A percentile compares a stretch with the other conserved stretches of the same genome.
phyloP scores from a whole-genome alignment of 1,140 invertebrate genomes.

The Zophobas atratus region DNA sequence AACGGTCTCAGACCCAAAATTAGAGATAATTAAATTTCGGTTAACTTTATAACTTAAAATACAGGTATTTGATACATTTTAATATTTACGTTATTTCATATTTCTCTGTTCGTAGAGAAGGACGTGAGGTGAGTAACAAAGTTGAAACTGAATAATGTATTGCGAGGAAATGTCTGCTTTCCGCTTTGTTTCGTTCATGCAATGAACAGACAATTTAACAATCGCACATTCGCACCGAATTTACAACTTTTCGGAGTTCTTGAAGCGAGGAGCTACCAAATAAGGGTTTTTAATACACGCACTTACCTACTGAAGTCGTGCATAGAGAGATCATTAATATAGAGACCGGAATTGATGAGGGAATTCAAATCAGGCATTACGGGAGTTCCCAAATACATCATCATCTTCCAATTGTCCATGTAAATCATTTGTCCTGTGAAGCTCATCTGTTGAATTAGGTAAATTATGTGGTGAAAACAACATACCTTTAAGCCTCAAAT shows the following conservation, averaged over 20 bases:
- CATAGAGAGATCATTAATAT: constrained; percentile 98
- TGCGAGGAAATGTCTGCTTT: too few species aligned
- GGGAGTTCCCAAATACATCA: constrained; percentile 96
- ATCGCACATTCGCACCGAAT: background rate
- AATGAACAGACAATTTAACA: too few species aligned
- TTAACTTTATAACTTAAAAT: too few species aligned
- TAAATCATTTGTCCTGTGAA: constrained; percentile 95
- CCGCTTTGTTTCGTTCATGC: too few species aligned
- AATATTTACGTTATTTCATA: too few species aligned
- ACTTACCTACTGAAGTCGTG: constrained; percentile 94
- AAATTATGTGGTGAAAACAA: constrained; percentile 18
- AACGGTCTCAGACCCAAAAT: too few species aligned
- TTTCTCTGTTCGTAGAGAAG: too few species aligned
- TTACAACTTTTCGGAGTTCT: background rate
- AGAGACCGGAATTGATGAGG: constrained; percentile 90
- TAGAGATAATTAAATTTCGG: too few species aligned
- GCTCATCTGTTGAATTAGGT: constrained; percentile 6
- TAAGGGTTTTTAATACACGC: background rate
- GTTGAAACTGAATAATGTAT: too few species aligned
- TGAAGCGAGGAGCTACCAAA: background rate
- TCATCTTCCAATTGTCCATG: constrained; percentile 97
- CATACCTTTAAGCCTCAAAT: constrained; percentile 86
- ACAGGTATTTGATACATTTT: too few species aligned
- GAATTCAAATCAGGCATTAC: constrained; percentile 94
- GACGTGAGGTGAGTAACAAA: too few species aligned